A percentile compares a stretch with the other conserved stretches of the same genome.
Conservation (phyloP, 2,888 invertebrate species). For the Thelaira solivaga region DNA sequence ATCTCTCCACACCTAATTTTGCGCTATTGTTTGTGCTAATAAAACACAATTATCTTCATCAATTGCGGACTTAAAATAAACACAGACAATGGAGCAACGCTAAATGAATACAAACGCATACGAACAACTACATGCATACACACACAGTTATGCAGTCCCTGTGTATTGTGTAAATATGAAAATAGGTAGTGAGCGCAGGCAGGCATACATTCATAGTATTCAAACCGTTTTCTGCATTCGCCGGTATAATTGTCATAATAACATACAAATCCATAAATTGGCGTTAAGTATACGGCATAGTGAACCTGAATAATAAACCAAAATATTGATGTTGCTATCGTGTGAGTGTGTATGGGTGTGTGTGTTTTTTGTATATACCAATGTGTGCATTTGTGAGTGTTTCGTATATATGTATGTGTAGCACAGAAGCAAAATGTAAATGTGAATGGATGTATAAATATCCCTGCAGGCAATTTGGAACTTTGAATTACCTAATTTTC, state of each 20-base stretch:
- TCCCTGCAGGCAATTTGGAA: no score
- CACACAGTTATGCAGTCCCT: constrained; percentile 17
- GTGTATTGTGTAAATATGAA: constrained; percentile 70
- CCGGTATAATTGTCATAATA: constrained; percentile 25
- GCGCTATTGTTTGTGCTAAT: constrained; percentile 74
- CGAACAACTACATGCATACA: background rate
- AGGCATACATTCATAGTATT: background rate
- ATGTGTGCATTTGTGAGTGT: background rate
- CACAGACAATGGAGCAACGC: background rate
- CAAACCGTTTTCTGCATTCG: background rate
- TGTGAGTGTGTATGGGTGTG: background rate
- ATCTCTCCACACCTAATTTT: constrained; percentile 68
- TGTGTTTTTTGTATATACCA: background rate
- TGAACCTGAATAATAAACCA: constrained; percentile 53
- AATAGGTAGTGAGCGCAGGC: no score
- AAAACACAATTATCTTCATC: constrained; percentile 76
- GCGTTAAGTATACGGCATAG: constrained; percentile 56
- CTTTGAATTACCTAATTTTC: no score
- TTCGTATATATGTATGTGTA: no score
- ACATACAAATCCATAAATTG: constrained; percentile 57
- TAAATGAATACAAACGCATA: no score
- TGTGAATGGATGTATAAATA: no score
- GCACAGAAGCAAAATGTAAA: no score
- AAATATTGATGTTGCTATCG: constrained; percentile 22
- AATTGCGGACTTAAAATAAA: constrained; percentile 68